Conservation (phyloP, 2,113 vertebrate genomes). For the Ophiodon elongatus region DNA sequence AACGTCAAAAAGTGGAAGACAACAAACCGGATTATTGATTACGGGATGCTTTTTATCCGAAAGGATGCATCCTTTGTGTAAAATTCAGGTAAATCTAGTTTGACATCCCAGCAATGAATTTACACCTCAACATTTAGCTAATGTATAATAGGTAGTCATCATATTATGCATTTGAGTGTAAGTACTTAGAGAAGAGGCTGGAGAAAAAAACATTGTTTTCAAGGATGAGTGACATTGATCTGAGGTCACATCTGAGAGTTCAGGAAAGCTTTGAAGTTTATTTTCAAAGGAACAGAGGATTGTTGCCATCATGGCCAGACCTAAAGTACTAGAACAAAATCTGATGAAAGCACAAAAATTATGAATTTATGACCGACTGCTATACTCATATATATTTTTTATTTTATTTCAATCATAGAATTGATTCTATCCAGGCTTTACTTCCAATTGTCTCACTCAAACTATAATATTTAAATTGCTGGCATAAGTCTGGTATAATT, state of each 20-base stretch:
- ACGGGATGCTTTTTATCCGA: not conserved
- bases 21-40: slow-evolving; percentile 8
- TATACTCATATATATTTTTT: not conserved
- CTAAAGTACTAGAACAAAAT: slow-evolving; percentile 14
- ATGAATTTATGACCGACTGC: slow-evolving; percentile 20
- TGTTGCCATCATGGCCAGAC: slow-evolving; percentile 10
- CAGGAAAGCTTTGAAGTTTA: slow-evolving; percentile 56
- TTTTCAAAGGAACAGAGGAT: slow-evolving; percentile 43
- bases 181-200: not conserved
- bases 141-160: not conserved
- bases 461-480: not conserved
- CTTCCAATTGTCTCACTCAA: not conserved
- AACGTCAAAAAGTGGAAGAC: not conserved
- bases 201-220: slow-evolving; percentile 24
- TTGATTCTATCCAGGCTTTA: slow-evolving; percentile 6
- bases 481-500: not conserved
- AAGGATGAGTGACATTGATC: slow-evolving; percentile 49
- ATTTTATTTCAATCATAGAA: not conserved
- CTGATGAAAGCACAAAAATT: slow-evolving; percentile 31
- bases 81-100: slow-evolving; percentile 10
- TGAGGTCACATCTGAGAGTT: slow-evolving; percentile 45
- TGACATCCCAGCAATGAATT: slow-evolving; percentile 9
- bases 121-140: slow-evolving; percentile 4
- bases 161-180: slow-evolving; percentile 8
- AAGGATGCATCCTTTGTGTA: not conserved